phyloP scores from a whole-genome alignment of 1,140 invertebrate genomes.

The Sinonovacula constricta region DNA sequence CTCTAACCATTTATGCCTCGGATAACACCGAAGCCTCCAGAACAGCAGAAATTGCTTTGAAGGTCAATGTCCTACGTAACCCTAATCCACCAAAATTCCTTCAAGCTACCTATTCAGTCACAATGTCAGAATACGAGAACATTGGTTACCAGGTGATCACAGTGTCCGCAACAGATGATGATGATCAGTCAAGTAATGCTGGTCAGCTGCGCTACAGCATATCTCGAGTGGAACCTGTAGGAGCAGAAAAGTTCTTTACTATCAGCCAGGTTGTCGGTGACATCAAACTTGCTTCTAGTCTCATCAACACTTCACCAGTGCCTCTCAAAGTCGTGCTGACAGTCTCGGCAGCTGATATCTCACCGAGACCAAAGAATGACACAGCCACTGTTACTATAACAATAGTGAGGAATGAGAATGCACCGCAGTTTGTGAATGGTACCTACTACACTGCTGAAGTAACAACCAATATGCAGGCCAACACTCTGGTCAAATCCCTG shows the following conservation, averaged over 20 bases:
- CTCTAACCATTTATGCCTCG: slow-evolving; percentile 16
- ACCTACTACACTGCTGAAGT: not conserved
- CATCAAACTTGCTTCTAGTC: slow-evolving; percentile 8
- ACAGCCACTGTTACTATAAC: slow-evolving; percentile 27
- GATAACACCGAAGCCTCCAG: slow-evolving; percentile 28
- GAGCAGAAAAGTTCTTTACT: slow-evolving; percentile 23
- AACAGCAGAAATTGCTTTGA: not conserved
- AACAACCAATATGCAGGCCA: not conserved
- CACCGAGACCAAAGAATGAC: slow-evolving; percentile 7
- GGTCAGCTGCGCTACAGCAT: slow-evolving; percentile 32
- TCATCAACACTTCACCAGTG: slow-evolving; percentile 16
- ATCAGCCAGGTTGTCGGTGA: slow-evolving; percentile 37
- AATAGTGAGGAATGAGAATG: slow-evolving; percentile 30
- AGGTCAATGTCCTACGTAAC: slow-evolving; percentile 33
- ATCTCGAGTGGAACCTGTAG: not conserved
- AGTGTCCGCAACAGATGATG: slow-evolving; percentile 28
- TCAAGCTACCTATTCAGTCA: not conserved
- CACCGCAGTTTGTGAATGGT: slow-evolving; percentile 10
- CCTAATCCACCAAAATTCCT: slow-evolving; percentile 30
- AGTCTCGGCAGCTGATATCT: slow-evolving; percentile 31
- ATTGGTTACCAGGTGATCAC: slow-evolving; percentile 1
- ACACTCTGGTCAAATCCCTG: not conserved
- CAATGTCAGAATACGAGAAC: slow-evolving; percentile 32
- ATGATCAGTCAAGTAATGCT: slow-evolving; percentile 32
- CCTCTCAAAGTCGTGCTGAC: slow-evolving; percentile 11